These are phyloP conservation scores for Danio kyathit DNA, from an alignment of 2,797 vertebrate genomes.

Conservation along the genomic window DNA sequence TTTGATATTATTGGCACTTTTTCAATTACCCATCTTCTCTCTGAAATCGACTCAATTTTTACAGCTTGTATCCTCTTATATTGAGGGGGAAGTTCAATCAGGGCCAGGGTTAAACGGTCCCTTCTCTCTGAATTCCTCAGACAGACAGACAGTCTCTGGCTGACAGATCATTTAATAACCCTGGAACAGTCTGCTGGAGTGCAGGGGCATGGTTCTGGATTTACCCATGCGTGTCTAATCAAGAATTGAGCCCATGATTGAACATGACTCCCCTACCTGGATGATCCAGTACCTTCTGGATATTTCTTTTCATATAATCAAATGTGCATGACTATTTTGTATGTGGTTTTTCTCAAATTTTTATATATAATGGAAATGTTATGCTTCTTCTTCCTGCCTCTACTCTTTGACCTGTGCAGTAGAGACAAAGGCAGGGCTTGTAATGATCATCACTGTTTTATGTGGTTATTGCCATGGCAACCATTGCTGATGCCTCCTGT, in stretches of 20 bases:
- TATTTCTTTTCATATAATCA: conserved; percentile 3
- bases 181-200: conserved; percentile 4
- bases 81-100: background rate
- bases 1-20: background rate
- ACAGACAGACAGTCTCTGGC: conserved; percentile 32
- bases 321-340: background rate
- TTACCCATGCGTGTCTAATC: conserved; percentile 41
- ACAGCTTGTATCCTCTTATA: background rate
- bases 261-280: conserved; percentile 11
- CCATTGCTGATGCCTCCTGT: conserved; percentile 49
- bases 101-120: background rate
- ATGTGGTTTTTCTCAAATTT: background rate
- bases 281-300: background rate
- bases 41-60: background rate
- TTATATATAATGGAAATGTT: background rate
- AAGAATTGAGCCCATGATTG: conserved; percentile 24
- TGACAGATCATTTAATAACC: conserved; percentile 47
- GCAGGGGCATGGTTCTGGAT: conserved; percentile 23
- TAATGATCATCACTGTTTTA: conserved; percentile 41
- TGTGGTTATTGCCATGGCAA: conserved; percentile 60
- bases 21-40: background rate
- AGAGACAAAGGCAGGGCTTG: conserved; percentile 19
- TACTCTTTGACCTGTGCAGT: conserved; percentile 39
- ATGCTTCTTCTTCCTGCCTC: background rate
- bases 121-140: conserved; percentile 24